A percentile compares a stretch with the other conserved stretches of the same genome.
phyloP scores from a whole-genome alignment of 1,140 invertebrate genomes.

The Kradibia gibbosae region DNA sequence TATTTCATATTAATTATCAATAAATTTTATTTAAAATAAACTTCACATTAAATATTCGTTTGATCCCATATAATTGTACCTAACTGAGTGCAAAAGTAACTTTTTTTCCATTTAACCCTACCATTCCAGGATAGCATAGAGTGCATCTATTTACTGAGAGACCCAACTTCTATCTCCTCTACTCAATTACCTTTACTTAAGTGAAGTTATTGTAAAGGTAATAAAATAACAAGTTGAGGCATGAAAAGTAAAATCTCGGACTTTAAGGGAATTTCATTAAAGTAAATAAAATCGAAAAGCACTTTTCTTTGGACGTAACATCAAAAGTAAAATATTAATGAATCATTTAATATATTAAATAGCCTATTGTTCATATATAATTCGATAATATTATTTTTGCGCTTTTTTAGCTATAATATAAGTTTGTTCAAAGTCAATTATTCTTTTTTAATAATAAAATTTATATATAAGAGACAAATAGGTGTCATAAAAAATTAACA shows the following conservation, averaged over 20 bases:
- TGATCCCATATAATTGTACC: not conserved
- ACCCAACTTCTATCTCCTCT: not conserved
- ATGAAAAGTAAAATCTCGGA: not conserved
- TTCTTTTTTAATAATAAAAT: too few species aligned
- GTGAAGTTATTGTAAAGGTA: not conserved
- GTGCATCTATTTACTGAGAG: not conserved
- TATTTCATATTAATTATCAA: not conserved
- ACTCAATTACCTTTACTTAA: not conserved
- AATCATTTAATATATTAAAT: not conserved
- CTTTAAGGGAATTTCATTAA: constrained; percentile 8
- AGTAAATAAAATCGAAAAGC: not conserved
- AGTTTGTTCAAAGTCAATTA: too few species aligned
- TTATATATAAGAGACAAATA: too few species aligned
- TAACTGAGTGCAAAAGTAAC: not conserved
- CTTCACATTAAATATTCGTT: not conserved
- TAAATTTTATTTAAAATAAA: not conserved
- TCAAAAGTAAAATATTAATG: not conserved
- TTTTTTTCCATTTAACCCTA: not conserved
- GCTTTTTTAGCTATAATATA: too few species aligned
- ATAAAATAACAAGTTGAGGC: not conserved
- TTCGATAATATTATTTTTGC: too few species aligned
- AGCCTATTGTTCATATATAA: not conserved
- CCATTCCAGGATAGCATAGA: not conserved
- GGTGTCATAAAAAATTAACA: too few species aligned
- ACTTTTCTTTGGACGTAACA: not conserved